phyloP scores from a whole-genome alignment of 2,888 invertebrate species.

The Acanthosepion esculentum region DNA sequence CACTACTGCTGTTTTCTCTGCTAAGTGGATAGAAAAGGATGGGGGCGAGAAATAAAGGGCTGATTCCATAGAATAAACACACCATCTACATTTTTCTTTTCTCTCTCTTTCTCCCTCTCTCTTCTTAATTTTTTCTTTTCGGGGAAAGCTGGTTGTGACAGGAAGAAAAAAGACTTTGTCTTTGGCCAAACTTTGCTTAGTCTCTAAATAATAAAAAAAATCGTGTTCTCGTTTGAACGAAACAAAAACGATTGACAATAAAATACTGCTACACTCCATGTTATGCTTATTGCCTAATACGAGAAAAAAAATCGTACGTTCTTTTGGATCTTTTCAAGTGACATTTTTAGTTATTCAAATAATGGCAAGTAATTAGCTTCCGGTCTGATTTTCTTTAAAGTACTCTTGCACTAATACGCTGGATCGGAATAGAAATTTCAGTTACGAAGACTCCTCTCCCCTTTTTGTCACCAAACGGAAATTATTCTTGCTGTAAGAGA shows the following conservation, averaged over 20 bases:
- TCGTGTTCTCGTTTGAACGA: no score
- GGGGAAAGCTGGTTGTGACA: not conserved
- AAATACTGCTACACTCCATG: no score
- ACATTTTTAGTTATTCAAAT: conserved; percentile 17
- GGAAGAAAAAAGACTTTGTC: not conserved
- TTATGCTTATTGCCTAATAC: no score
- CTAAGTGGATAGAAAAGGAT: not conserved
- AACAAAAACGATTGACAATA: no score
- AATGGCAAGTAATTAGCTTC: conserved; percentile 1
- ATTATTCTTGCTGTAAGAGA: not conserved
- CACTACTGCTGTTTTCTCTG: not conserved
- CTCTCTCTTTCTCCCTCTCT: no score
- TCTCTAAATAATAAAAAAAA: not conserved
- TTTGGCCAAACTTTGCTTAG: not conserved
- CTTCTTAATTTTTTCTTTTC: not conserved
- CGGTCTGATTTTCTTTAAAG: not conserved
- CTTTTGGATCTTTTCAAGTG: not conserved
- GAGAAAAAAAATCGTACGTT: no score
- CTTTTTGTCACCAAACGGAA: not conserved
- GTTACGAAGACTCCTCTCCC: not conserved
- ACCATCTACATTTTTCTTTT: not conserved
- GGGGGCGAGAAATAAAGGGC: not conserved
- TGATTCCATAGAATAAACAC: conserved; percentile 20
- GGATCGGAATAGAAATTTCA: not conserved
- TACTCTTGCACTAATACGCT: not conserved